Evolutionary conservation across 2,888 invertebrate species (phyloP), one percentile per base, ranked within the genome.

Genomic region (Emmelina monodactyla): DNA sequence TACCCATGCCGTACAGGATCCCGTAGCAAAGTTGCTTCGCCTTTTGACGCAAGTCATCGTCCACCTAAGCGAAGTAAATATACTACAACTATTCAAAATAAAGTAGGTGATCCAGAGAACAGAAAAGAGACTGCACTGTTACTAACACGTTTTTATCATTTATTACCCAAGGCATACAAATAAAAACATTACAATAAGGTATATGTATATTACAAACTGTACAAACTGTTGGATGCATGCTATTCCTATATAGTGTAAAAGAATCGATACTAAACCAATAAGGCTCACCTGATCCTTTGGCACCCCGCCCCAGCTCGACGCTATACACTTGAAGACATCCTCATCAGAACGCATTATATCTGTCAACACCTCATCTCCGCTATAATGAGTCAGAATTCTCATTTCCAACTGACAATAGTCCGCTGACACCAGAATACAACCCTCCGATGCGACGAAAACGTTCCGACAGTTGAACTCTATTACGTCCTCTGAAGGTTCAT

Each of bases 341-440:
- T 83, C 85, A 34, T 83, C 68, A 1, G 83, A 81, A 30, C 71
- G 78, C 84, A 91, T 86, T 28, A 89, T 88, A 29, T 73, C 63
- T 32, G 87, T 78, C 22, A 97, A 71, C 31, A 83, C 80, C 5
- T 66, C 46, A 69, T 98, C 98, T 43, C 84, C 76, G 6, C 93
- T 92, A 40, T 97, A 85, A 71, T 97, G 96, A 12, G 97, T 92
- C 49, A 99, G 75, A 39, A 99, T 86, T 47, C 99, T 83, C 64
- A 99, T 84, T 72, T 99, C 99, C 40, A 99, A 63, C 68, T 99
- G 99, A 50, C 94, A 94, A 72, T 95, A 99, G 78, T 99, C 98
- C 0, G 96, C 96, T 0, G 97, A 90, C 31, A 99, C 66, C 35
- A 98, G 73, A 31, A 89, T 67, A 42, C 73, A 82, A 0, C 84